Evolutionary conservation across 2,113 vertebrate species (phyloP).

Genomic region (Cyanocitta stelleri): DNA sequence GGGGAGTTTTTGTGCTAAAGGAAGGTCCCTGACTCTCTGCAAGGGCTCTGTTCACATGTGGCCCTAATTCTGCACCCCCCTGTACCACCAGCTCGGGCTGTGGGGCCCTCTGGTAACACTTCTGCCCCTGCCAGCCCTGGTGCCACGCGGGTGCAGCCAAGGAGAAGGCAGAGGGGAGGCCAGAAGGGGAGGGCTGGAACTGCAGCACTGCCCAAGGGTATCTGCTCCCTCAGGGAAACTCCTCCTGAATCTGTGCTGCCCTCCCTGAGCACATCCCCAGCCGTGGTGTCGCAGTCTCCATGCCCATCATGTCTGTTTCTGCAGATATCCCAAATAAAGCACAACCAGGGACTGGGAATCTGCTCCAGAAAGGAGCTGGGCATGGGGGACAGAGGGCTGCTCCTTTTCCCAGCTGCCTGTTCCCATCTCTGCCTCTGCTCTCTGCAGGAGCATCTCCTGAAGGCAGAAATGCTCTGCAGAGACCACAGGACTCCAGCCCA

Average conservation of each 20-base stretch:
- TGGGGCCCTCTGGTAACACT: background rate
- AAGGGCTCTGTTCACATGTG: background rate
- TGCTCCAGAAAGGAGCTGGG: background rate
- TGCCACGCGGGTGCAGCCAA: background rate
- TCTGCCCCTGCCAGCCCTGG: background rate
- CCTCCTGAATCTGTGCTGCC: background rate
- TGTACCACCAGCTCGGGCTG: rapidly evolving
- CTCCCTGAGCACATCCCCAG: background rate
- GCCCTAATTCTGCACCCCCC: background rate
- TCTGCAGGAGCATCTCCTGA: background rate
- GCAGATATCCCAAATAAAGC: background rate
- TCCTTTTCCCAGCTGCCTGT: background rate
- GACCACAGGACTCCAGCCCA: background rate
- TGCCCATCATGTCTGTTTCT: too few species aligned
- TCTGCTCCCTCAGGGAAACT: background rate
- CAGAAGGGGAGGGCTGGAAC: background rate
- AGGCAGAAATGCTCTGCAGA: background rate
- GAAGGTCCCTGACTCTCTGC: background rate
- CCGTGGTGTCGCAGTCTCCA: rapidly evolving
- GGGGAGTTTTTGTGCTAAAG: background rate
- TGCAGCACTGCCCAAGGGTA: background rate
- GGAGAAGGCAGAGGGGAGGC: background rate
- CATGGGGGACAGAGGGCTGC: background rate
- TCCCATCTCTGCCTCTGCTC: background rate
- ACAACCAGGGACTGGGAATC: background rate